Percentiles rank a stretch among this genome's conserved stretches.
Evolutionary conservation across 2,888 invertebrate species (phyloP).

Genomic region (Cheilosia vulpina): DNA sequence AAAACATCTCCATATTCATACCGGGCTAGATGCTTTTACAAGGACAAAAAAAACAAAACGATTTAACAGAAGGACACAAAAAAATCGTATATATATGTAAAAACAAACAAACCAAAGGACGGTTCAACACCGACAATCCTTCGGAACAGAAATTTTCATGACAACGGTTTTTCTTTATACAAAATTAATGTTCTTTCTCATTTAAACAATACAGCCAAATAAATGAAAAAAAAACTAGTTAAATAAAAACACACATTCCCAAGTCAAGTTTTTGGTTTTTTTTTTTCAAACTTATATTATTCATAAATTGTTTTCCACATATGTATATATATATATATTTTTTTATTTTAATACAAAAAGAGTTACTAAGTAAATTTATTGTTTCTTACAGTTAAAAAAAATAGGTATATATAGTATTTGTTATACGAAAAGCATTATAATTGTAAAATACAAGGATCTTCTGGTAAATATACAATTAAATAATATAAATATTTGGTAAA

Average conservation of each 20-base stretch:
- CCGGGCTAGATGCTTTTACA: slow-evolving; percentile 69
- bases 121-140: slow-evolving; percentile 58
- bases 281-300: slow-evolving; percentile 59
- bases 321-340: slow-evolving; percentile 3
- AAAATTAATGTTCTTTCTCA: slow-evolving; percentile 38
- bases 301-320: slow-evolving; percentile 46
- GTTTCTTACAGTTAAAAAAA: slow-evolving; percentile 54
- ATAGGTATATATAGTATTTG: slow-evolving; percentile 26
- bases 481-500: slow-evolving; percentile 45
- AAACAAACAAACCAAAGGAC: slow-evolving; percentile 67
- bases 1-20: slow-evolving; percentile 59
- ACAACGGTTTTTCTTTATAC: slow-evolving; percentile 56
- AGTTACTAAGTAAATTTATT: slow-evolving; percentile 52
- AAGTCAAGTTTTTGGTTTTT: slow-evolving; percentile 56
- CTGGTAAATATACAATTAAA: slow-evolving; percentile 28
- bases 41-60: slow-evolving; percentile 10
- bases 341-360: slow-evolving; percentile 54
- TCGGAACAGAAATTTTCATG: slow-evolving; percentile 67
- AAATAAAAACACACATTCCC: slow-evolving; percentile 74
- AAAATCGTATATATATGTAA: slow-evolving; percentile 22
- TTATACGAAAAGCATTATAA: slow-evolving; percentile 53
- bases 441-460: slow-evolving; percentile 58
- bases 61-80: slow-evolving; percentile 51
- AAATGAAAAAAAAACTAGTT: slow-evolving; percentile 54
- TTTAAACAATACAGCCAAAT: slow-evolving; percentile 63